A percentile compares a stretch with the other conserved stretches of the same genome.
Conservation (phyloP, 2,113 vertebrate species). For the Thamnaconus septentrionalis region DNA sequence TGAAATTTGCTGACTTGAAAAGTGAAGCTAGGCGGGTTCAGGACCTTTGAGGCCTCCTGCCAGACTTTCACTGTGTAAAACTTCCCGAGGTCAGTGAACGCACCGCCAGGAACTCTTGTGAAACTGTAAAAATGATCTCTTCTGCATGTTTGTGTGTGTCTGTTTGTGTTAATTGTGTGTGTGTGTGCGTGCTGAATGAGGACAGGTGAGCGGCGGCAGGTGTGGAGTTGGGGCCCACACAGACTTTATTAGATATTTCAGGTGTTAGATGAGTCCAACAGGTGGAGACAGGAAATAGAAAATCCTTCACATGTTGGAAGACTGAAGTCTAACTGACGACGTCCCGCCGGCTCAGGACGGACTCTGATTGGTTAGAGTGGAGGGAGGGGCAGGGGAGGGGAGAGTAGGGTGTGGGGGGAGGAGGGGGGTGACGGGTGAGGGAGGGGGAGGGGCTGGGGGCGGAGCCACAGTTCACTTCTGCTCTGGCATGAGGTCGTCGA, state of each 20-base stretch:
- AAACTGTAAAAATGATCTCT: background rate
- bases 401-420: background rate
- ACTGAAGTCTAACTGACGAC: conserved; percentile 48
- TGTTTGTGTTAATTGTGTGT: background rate
- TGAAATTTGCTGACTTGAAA: too few species aligned
- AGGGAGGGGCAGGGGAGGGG: background rate
- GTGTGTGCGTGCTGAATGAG: conserved; percentile 13
- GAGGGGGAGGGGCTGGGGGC: background rate
- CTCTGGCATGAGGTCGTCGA: conserved; percentile 89
- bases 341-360: conserved; percentile 35
- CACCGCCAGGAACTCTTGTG: background rate
- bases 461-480: conserved; percentile 84
- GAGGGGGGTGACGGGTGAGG: background rate
- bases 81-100: conserved; percentile 2
- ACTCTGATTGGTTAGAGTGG: conserved; percentile 42
- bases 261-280: conserved; percentile 56
- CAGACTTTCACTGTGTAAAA: background rate
- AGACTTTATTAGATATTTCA: conserved; percentile 62
- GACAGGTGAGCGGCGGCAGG: conserved; percentile 30
- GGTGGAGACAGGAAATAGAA: conserved; percentile 52
- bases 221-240: conserved; percentile 34
- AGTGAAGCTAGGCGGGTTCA: too few species aligned
- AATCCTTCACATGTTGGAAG: conserved; percentile 48
- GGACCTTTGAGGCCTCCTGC: too few species aligned
- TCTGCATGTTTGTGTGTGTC: too few species aligned